Base-by-base conservation (phyloP, 2,113 vertebrate genomes). In the Lagopus leucura region DNA sequence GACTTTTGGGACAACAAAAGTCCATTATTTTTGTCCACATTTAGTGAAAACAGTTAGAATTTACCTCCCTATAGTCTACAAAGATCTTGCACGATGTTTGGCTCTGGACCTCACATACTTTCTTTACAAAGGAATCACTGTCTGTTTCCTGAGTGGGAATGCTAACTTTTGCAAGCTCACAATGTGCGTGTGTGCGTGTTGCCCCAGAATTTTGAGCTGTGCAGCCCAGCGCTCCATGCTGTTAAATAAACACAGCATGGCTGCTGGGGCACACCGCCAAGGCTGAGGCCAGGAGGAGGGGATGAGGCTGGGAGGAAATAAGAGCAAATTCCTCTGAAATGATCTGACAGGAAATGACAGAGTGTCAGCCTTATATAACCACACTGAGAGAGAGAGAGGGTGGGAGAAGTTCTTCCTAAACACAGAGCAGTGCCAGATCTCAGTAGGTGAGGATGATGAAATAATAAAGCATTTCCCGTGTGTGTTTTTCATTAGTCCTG, bases 391-490 rank as follows among this genome's bases (percentile, higher is more conserved):
- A 97, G 97, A 94, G 97, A 93, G 95, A 96, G 95, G 80, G 97
- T 96, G 98, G 98, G 97, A 98, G 97, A 96, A 97, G 98, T 96
- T 97, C 98, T 98, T 98, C 98, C 98, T 98, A 97, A 98, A 98
- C 97, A 95, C 95, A 97, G 97, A 97, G 97, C 97, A 93, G 85
- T 98, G 98, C 99, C 99, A 99, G 99, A 98, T 98, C 99, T 98
- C 98, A 97, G 98, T 98, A 99, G 99, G 99, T 99, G 99, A 99
- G 98, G 98, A 98, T 99, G 99, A 99, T 98, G 99, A 99, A 99
- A 99, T 99, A 99, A 99, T 99, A 99, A 99, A 98, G 99, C 98
- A 98, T 99, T 99, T 99, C 99, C 99, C 98, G 98, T 99, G 98
- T 99, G 98, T 99, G 99, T 99, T 99, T 99, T 99, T 99, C 99